Conservation (phyloP, 2,888 invertebrate species). For the Plemyria rubiginata region DNA sequence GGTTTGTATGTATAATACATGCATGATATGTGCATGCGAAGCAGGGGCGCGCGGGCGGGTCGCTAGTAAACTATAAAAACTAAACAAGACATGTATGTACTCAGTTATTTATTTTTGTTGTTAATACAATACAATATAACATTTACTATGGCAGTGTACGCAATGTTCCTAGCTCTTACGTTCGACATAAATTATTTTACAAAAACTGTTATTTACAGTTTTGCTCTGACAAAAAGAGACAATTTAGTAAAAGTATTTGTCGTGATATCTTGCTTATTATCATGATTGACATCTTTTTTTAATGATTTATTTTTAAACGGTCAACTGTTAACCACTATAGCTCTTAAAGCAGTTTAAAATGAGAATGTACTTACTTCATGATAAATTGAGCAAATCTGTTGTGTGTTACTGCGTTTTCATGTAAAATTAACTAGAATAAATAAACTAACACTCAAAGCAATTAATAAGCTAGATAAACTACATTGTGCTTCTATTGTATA, state of each 20-base stretch:
- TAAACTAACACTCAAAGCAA: constrained; percentile 1
- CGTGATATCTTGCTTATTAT: too few relatives aligned
- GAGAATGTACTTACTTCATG: not conserved
- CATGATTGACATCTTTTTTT: too few relatives aligned
- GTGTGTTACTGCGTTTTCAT: not conserved
- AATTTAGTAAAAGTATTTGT: not conserved
- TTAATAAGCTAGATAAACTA: not conserved
- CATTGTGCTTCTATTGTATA: too few relatives aligned
- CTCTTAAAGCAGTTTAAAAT: not conserved
- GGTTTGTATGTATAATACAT: too few relatives aligned
- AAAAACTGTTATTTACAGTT: not conserved
- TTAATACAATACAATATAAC: constrained; percentile 21
- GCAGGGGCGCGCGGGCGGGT: too few relatives aligned
- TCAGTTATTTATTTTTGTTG: constrained; percentile 23
- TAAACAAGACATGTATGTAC: constrained; percentile 5
- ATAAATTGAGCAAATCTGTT: constrained; percentile 3
- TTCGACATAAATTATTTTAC: not conserved
- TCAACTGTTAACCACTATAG: not conserved
- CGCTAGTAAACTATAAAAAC: too few relatives aligned
- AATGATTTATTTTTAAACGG: not conserved
- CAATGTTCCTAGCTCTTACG: constrained; percentile 15
- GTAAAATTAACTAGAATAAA: constrained; percentile 5
- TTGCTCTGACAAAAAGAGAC: not conserved
- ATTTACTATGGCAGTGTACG: constrained; percentile 32
- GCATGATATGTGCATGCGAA: too few relatives aligned